Conservation (phyloP, 1,140 invertebrate species). For the Drosophila rhopaloa region DNA sequence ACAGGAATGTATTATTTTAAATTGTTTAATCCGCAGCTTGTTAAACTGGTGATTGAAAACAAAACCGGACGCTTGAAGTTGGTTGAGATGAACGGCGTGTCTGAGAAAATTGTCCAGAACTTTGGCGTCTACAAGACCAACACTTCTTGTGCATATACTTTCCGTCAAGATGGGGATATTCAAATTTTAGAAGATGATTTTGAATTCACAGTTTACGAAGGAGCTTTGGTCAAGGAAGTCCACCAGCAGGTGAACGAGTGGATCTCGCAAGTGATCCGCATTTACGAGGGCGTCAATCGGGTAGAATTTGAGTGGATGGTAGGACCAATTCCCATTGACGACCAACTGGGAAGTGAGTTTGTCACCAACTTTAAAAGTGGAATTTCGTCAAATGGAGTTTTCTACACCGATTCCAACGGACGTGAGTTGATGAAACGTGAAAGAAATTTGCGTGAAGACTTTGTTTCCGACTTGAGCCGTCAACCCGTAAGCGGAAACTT, state of each 20-base stretch:
- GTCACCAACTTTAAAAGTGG: conserved; percentile 90
- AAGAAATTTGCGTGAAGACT: conserved; percentile 89
- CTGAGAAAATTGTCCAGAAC: conserved; percentile 86
- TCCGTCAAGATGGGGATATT: conserved; percentile 88
- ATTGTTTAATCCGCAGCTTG: conserved; percentile 14
- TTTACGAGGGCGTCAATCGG: conserved; percentile 88
- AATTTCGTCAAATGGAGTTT: conserved; percentile 88
- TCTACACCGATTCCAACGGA: conserved; percentile 98
- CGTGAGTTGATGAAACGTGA: conserved; percentile 92
- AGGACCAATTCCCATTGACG: conserved; percentile 95
- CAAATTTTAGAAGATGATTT: conserved; percentile 85
- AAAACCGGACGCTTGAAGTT: conserved; percentile 85
- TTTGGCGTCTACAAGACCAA: conserved; percentile 91
- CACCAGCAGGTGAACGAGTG: conserved; percentile 91
- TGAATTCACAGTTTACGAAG: conserved; percentile 85
- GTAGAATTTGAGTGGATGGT: conserved; percentile 97
- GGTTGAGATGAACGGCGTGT: conserved; percentile 85
- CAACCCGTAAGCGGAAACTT: conserved; percentile 92
- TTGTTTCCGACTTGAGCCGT: conserved; percentile 90
- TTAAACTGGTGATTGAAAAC: conserved; percentile 51
- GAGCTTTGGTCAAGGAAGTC: conserved; percentile 92
- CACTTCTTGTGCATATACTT: conserved; percentile 94
- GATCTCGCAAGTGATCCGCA: conserved; percentile 92
- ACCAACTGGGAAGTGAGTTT: conserved; percentile 92
- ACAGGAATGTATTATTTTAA: not conserved